phyloP scores from a whole-genome alignment of 2,797 vertebrate genomes.

The Pangasius krempfi region DNA sequence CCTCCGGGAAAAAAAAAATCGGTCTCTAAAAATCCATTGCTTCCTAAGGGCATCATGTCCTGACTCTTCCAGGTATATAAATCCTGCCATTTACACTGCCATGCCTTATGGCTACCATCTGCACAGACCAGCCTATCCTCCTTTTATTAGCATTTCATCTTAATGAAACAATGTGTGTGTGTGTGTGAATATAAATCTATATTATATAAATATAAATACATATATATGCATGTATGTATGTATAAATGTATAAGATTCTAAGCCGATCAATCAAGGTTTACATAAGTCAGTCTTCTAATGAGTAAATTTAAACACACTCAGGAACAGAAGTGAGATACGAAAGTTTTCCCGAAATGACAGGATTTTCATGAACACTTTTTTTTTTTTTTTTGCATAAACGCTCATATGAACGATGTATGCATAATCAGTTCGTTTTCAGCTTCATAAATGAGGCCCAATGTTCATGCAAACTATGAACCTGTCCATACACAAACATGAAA shows the following conservation, averaged over 20 bases:
- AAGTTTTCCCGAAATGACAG: background rate
- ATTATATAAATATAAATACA: too few species aligned
- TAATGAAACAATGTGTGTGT: too few species aligned
- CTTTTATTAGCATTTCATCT: too few species aligned
- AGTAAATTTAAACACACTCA: background rate
- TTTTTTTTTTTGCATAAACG: background rate
- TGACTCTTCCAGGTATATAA: background rate
- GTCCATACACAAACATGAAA: background rate
- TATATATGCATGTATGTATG: too few species aligned
- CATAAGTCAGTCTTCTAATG: background rate
- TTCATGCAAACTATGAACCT: background rate
- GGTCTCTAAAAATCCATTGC: background rate
- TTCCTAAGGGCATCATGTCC: background rate
- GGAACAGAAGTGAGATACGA: background rate
- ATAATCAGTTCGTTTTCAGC: background rate
- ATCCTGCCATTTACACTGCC: background rate
- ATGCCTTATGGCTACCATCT: background rate
- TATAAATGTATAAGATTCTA: background rate
- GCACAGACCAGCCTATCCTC: background rate
- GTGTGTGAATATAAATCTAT: too few species aligned
- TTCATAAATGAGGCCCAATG: background rate
- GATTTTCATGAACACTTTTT: too few species aligned
- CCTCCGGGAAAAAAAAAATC: background rate
- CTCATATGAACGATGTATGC: background rate
- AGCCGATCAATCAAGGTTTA: too few species aligned